Percentiles rank a stretch among this genome's conserved stretches.
phyloP scores from a whole-genome alignment of 2,113 vertebrate species.

The Emydura subglobosa region DNA sequence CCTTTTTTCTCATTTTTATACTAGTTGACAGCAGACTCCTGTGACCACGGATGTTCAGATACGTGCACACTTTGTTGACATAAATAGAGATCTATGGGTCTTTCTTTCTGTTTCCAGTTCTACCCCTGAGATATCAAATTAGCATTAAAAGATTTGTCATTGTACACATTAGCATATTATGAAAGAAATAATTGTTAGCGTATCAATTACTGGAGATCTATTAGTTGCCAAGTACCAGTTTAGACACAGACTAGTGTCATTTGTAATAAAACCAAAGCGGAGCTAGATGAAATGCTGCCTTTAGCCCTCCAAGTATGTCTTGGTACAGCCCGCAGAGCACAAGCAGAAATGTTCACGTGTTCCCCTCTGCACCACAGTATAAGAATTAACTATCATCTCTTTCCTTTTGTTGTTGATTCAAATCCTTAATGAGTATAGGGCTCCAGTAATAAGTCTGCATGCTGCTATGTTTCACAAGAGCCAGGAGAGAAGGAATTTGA shows the following conservation, averaged over 20 bases:
- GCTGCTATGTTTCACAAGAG: not conserved
- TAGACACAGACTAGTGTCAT: constrained; percentile 28
- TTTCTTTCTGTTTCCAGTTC: not conserved
- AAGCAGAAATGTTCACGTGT: constrained; percentile 22
- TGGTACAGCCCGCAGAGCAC: constrained; percentile 2
- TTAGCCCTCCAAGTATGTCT: not conserved
- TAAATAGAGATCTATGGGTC: not conserved
- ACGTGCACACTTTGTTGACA: not conserved
- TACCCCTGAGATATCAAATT: not conserved
- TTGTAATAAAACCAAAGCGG: constrained; percentile 49
- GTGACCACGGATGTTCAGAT: not conserved
- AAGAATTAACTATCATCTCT: constrained; percentile 27
- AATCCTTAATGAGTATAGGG: constrained; percentile 10
- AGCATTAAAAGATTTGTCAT: constrained; percentile 22
- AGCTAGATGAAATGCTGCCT: constrained; percentile 18
- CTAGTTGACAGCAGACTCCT: constrained; percentile 9
- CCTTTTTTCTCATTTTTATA: not conserved
- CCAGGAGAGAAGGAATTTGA: fast-evolving
- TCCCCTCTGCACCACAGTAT: not conserved
- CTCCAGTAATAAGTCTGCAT: not conserved
- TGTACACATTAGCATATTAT: constrained; percentile 59
- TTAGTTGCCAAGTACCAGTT: constrained; percentile 64
- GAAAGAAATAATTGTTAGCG: constrained; percentile 64
- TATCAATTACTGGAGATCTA: constrained; percentile 66
- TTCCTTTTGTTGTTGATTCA: constrained; percentile 23